A percentile compares a stretch with the other conserved stretches of the same genome.
Conservation (phyloP, 2,113 vertebrate species). For the Megaleporinus macrocephalus region DNA sequence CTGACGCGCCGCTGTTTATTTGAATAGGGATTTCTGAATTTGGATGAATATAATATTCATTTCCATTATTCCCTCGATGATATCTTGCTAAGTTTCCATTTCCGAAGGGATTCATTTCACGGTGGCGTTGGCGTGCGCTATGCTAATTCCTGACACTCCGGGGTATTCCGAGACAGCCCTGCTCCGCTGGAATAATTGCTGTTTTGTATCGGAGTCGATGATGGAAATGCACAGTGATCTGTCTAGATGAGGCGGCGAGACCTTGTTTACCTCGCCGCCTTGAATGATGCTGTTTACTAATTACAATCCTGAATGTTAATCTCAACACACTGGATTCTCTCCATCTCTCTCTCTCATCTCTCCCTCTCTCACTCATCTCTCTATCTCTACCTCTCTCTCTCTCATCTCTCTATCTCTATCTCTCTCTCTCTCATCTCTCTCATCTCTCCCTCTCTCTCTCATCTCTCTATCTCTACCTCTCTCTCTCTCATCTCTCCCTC, state of each 20-base stretch:
- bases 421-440: not conserved
- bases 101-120: conserved; percentile 60
- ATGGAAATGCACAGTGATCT: conserved; percentile 53
- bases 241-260: conserved; percentile 51
- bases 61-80: conserved; percentile 59
- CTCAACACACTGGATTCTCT: conserved; percentile 7
- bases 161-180: conserved; percentile 46
- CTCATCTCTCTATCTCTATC: not conserved
- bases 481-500: not conserved
- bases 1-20: conserved; percentile 47
- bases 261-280: conserved; percentile 48
- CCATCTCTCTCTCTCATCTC: not conserved
- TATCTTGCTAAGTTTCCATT: conserved; percentile 57
- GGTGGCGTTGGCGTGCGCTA: conserved; percentile 47
- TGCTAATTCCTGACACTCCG: conserved; percentile 56
- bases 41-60: conserved; percentile 55
- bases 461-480: not conserved
- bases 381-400: not conserved
- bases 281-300: conserved; percentile 54
- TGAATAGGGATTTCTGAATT: conserved; percentile 49
- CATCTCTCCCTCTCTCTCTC: not conserved
- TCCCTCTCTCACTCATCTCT: not conserved
- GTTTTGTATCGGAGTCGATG: conserved; percentile 48
- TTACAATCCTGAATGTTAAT: conserved; percentile 49
- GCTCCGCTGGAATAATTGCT: conserved; percentile 53